Base-by-base conservation (phyloP, 2,113 vertebrate species). In the Xyliphius kryptos region DNA sequence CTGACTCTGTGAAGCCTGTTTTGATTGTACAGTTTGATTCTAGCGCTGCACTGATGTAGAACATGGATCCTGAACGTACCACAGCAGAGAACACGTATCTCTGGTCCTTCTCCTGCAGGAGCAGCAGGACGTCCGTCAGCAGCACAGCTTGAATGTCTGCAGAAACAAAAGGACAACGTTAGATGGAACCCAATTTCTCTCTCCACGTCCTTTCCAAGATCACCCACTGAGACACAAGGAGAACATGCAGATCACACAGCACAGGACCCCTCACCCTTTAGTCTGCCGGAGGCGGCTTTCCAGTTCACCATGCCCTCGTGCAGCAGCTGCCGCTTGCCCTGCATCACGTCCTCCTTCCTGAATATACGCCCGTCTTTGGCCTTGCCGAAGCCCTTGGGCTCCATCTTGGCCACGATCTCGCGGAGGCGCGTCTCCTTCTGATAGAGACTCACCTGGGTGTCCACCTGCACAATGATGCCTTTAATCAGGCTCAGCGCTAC, bases 61-160 rank as follows among this genome's bases (percentile, higher is more conserved):
- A n/a, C 16, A 3, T 40, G 47, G 2, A 47, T 6, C 6, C 2
- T 15, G 50, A 59, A 89, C 91, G 49, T 73, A 99, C 96, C 90
- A 97, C 90, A 1, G 92, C 86, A 1, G 94, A 91, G 72, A 98
- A 97, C 0, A 80, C 74, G 0, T 91, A 95, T 83, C 90, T 90
- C 82, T 98, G 95, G 72, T 99, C 96, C 76, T 99, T 99, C 55
- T 99, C 96, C 79, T 99, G 96, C 2, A 99, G 78, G 20, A 99
- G 77, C 57, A 98, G 59, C 22, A 99, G 81, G 12, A 94, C 90
- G 8, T 99, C 95, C 0, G 89, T 91, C 54, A 99, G 78, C 40
- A 99, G 86, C 58, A 99, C 89, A 3, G 92, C 96, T 7, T 95
- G 85, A 64, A 95, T 87, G 70, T 99, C 96, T 99, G 69, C 1